Evolutionary conservation across 2,888 invertebrate species (phyloP), one percentile per base, ranked within the genome.

Genomic region (Agapostemon virescens): DNA sequence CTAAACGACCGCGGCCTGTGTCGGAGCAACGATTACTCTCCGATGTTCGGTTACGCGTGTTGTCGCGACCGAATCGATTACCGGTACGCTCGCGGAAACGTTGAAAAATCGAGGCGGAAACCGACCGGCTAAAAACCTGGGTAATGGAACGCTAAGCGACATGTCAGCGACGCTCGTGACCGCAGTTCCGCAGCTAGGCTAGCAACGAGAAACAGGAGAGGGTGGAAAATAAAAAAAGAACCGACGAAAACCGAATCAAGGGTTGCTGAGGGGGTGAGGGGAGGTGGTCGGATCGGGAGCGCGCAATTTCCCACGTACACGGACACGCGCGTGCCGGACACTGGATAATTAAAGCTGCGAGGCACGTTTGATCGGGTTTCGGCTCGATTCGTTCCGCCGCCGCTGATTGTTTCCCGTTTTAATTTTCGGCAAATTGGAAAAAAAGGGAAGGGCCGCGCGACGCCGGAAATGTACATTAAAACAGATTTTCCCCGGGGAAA

Each of bases 311-410:
- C 76, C 83, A 71, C 76, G 72, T 63, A 40, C 52, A 77, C 71
- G 58, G 15, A 13, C 45, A 42, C 38, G 61, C 40, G 69, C 40
- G 69, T 49, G 61, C 75, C 64, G 82, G 74, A 71, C 81, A 72
- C 75, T 76, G 81, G 87, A 87, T 87, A 87, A 87, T 87, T 87
- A 87, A 87, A 87, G 87, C 87, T 87, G 83, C 87, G 84, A 87
- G 87, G 85, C 87, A 87, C 82, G 79, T 84, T 86, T 86, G 84
- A 86, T 86, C 85, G 85, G 85, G 84, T 87, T 87, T 84, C 86
- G 30, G 73, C 76, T 76, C 84, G 79, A 75, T 80, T 81, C 79
- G 84, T 79, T 68, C 83, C 84, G 52, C 69, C 79, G 68, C 83
- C 83, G 72, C 82, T 83, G 87, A 86, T 87, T 88, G 87, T 87